Percentiles rank a stretch among this genome's conserved stretches.
Conservation (phyloP, 2,797 vertebrate species). For the Pangasius mekongensis region DNA sequence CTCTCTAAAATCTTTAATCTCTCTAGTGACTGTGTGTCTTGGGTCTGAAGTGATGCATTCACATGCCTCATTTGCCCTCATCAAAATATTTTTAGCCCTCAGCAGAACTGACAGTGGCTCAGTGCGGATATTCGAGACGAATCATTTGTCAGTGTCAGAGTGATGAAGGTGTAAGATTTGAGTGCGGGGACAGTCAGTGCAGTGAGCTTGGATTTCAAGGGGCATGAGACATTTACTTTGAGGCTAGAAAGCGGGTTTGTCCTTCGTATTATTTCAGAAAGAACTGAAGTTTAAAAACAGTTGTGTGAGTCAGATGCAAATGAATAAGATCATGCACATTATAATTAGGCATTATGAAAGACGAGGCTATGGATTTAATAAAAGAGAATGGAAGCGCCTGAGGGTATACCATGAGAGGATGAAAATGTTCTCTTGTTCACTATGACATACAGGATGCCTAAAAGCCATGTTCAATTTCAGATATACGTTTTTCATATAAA, state of each 20-base stretch:
- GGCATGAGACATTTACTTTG: conserved; percentile 51
- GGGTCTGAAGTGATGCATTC: conserved; percentile 47
- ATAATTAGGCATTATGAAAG: conserved; percentile 26
- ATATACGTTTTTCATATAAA: background rate
- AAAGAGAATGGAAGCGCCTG: background rate
- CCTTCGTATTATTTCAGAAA: background rate
- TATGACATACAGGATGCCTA: background rate
- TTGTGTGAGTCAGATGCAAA: background rate
- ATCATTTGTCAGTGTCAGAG: conserved; percentile 65
- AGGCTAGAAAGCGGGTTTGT: conserved; percentile 14
- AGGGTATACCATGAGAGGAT: background rate
- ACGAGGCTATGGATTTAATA: conserved; percentile 20
- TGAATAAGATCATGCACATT: background rate
- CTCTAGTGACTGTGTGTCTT: conserved; percentile 24
- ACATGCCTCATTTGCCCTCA: conserved; percentile 67
- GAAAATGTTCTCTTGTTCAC: conserved; percentile 14
- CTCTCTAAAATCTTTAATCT: conserved; percentile 10
- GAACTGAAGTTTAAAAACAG: background rate
- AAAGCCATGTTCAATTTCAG: background rate
- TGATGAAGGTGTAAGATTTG: conserved; percentile 65
- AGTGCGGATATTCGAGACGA: conserved; percentile 59
- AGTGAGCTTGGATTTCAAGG: conserved; percentile 61
- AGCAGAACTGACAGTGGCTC: conserved; percentile 54
- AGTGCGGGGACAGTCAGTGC: conserved; percentile 62
- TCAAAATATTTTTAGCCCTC: conserved; percentile 59